A percentile compares a stretch with the other conserved stretches of the same genome.
Evolutionary conservation across 2,113 vertebrate species (phyloP).

Genomic region (Brachionichthys hirsutus): DNA sequence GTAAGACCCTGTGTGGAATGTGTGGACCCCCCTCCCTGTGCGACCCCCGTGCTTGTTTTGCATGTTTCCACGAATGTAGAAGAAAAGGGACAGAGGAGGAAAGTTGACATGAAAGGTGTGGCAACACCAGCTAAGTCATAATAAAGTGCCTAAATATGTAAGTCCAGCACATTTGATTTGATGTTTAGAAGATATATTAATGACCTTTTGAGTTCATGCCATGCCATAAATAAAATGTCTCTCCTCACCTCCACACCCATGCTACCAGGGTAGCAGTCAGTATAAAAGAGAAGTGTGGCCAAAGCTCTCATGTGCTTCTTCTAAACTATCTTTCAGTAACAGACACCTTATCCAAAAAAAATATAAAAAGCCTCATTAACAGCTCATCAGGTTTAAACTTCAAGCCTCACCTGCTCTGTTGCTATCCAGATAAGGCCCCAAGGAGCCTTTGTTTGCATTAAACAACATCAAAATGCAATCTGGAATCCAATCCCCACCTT

Average conservation of each 20-base stretch:
- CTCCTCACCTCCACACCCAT: too few species aligned
- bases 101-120: too few species aligned
- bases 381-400: constrained; percentile 23
- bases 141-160: constrained; percentile 7
- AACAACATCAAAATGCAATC: constrained; percentile 66
- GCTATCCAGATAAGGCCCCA: constrained; percentile 39
- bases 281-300: constrained; percentile 22
- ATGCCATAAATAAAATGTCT: constrained; percentile 13
- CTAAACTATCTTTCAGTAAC: constrained; percentile 27
- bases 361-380: constrained; percentile 1
- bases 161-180: background rate
- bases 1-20: constrained; percentile 13
- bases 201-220: background rate
- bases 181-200: constrained; percentile 9
- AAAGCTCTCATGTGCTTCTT: constrained; percentile 16
- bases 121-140: constrained; percentile 9
- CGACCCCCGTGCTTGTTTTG: constrained; percentile 7
- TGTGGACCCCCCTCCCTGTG: constrained; percentile 9
- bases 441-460: constrained; percentile 61
- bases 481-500: constrained; percentile 56
- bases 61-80: constrained; percentile 10
- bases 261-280: constrained; percentile 3
- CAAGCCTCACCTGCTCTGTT: constrained; percentile 33
- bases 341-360: constrained; percentile 14
- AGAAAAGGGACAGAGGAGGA: background rate